Percentiles rank a stretch among this genome's conserved stretches.
Evolutionary conservation across 30 jellyfish, hydroid and myxozoan species (phyloP).

Genomic region (Chrysaora quinquecirrha): DNA sequence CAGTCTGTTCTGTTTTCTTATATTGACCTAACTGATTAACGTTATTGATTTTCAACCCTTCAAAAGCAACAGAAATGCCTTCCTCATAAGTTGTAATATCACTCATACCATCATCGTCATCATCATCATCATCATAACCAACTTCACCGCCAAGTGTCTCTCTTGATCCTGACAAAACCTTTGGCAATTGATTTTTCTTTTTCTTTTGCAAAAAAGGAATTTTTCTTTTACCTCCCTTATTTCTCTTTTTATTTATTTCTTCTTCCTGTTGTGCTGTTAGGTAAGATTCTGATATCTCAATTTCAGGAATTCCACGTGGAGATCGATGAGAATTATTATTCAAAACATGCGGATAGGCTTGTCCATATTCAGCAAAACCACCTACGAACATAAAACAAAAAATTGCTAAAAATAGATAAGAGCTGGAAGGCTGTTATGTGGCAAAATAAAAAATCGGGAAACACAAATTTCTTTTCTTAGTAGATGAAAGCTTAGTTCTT

Average conservation of each 20-base stretch:
- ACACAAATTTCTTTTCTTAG: too few species aligned
- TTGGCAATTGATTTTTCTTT: slow-evolving; percentile 16
- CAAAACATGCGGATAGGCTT: neutral
- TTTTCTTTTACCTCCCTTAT: slow-evolving; percentile 32
- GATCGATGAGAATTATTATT: neutral
- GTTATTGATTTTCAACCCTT: slow-evolving; percentile 23
- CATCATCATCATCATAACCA: slow-evolving; percentile 22
- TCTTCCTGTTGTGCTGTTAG: slow-evolving; percentile 36
- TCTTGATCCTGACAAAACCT: neutral
- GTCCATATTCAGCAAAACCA: slow-evolving; percentile 57
- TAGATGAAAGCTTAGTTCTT: too few species aligned
- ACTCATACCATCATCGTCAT: slow-evolving; percentile 35
- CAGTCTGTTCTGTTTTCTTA: slow-evolving; percentile 16
- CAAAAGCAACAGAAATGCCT: slow-evolving; percentile 55
- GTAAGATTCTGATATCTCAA: slow-evolving; percentile 62
- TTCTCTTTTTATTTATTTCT: slow-evolving; percentile 26
- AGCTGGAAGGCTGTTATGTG: too few species aligned
- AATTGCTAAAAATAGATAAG: too few species aligned
- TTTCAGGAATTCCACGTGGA: slow-evolving; percentile 59
- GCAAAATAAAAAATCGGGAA: too few species aligned
- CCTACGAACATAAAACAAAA: too few species aligned
- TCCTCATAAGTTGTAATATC: slow-evolving; percentile 62
- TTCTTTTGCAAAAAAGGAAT: slow-evolving; percentile 55
- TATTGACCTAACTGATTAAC: slow-evolving; percentile 10
- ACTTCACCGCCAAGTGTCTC: neutral